phyloP scores from a whole-genome alignment of 2,797 vertebrate species.

The Sebastolobus altivelis region DNA sequence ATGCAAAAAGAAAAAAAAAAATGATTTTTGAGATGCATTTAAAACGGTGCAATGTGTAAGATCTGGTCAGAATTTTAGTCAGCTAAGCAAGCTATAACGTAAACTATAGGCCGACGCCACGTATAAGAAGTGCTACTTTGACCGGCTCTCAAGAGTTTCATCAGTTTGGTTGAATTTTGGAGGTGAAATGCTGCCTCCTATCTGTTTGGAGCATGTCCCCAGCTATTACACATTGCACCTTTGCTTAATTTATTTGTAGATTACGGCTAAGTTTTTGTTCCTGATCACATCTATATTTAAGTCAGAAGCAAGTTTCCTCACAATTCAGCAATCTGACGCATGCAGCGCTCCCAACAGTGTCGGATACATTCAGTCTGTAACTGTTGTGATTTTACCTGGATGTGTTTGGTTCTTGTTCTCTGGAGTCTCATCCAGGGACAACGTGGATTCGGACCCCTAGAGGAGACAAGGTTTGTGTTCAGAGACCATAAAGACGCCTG shows the following conservation, averaged over 20 bases:
- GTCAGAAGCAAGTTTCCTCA: background rate
- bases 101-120: no score
- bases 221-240: background rate
- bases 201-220: background rate
- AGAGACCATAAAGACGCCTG: background rate
- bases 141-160: no score
- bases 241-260: background rate
- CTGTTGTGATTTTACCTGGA: constrained; percentile 54
- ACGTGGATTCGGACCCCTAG: constrained; percentile 37
- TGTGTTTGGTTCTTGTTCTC: constrained; percentile 10
- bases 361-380: background rate
- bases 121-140: no score
- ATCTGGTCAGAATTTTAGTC: no score
- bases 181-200: background rate
- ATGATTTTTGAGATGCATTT: no score
- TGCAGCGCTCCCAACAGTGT: background rate
- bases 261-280: background rate
- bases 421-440: background rate
- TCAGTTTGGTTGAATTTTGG: background rate
- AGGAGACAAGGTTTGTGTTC: background rate
- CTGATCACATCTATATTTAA: background rate
- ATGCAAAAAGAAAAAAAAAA: background rate
- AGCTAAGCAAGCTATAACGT: no score
- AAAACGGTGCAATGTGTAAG: background rate
- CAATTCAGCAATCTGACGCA: no score